Conservation (phyloP, 1,140 invertebrate species). For the Tribolium madens region DNA sequence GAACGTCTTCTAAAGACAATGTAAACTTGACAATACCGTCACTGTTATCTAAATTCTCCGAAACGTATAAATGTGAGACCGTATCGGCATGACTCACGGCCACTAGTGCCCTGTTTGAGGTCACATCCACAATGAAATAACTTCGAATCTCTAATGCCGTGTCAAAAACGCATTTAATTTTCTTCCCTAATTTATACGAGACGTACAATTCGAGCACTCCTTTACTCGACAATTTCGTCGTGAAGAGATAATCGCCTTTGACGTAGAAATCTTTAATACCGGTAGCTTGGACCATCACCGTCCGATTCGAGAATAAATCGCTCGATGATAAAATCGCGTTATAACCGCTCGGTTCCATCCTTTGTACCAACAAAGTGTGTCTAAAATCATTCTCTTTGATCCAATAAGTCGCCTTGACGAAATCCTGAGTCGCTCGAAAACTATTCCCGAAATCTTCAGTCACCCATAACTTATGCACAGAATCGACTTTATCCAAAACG, state of each 20-base stretch:
- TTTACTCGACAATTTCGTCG: constrained; percentile 69
- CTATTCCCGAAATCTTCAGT: constrained; percentile 80
- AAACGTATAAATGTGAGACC: constrained; percentile 83
- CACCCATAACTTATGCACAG: constrained; percentile 75
- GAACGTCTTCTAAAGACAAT: constrained; percentile 83
- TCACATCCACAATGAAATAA: constrained; percentile 88
- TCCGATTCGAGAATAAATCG: constrained; percentile 64
- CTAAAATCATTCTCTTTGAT: constrained; percentile 65
- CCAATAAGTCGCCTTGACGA: constrained; percentile 84
- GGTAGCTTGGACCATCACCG: constrained; percentile 71
- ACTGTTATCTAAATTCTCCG: constrained; percentile 71
- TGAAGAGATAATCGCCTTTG: constrained; percentile 88
- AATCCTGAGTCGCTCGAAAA: constrained; percentile 76
- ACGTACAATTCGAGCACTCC: constrained; percentile 81
- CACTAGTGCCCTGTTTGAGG: constrained; percentile 82
- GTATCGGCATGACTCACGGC: constrained; percentile 84
- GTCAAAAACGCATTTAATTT: constrained; percentile 81
- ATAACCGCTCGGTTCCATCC: constrained; percentile 73
- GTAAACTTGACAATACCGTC: constrained; percentile 76
- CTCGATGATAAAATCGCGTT: constrained; percentile 73
- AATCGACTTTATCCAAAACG: constrained; percentile 80
- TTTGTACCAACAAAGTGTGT: constrained; percentile 76
- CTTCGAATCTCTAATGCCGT: constrained; percentile 75
- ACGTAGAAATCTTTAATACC: constrained; percentile 86
- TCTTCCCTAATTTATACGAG: constrained; percentile 78